Percentiles rank a stretch among this genome's conserved stretches.
Evolutionary conservation across 1,140 invertebrate genomes (phyloP).

Genomic region (Drosophila ogumai): DNA sequence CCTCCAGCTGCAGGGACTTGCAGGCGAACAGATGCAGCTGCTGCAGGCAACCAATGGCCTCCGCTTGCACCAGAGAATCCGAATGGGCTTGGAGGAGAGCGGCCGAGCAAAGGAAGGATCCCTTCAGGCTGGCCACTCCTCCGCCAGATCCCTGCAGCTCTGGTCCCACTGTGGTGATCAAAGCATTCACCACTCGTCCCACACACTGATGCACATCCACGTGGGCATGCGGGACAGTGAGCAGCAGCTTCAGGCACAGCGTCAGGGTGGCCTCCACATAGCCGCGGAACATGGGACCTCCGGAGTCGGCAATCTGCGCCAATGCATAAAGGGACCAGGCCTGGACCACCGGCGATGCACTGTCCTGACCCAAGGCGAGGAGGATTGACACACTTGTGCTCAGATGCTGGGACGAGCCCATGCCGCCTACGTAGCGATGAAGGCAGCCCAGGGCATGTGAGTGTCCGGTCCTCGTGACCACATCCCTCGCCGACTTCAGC

Average conservation of each 20-base stretch:
- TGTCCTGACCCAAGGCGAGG: conserved; percentile 97
- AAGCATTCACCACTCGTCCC: conserved; percentile 95
- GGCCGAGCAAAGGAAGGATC: conserved; percentile 94
- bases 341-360: conserved; percentile 86
- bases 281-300: conserved; percentile 98
- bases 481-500: conserved; percentile 94
- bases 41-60: conserved; percentile 97
- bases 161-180: conserved; percentile 99
- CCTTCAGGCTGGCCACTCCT: conserved; percentile 89
- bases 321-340: conserved; percentile 98
- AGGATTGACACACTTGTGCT: conserved; percentile 97
- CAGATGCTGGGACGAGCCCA: conserved; percentile 96
- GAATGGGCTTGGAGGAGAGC: conserved; percentile 96
- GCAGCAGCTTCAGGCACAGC: conserved; percentile 94
- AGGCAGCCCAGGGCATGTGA: conserved; percentile 96
- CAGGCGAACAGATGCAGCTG: conserved; percentile 99
- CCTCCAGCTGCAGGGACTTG: conserved; percentile 95
- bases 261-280: conserved; percentile 98
- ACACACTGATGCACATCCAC: conserved; percentile 98
- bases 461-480: conserved; percentile 95
- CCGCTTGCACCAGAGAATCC: conserved; percentile 96
- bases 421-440: conserved; percentile 95
- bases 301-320: conserved; percentile 97
- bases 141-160: conserved; percentile 94
- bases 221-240: conserved; percentile 94